Evolutionary conservation across 2,113 vertebrate genomes (phyloP).

Genomic region (Hydrochoerus hydrochaeris): DNA sequence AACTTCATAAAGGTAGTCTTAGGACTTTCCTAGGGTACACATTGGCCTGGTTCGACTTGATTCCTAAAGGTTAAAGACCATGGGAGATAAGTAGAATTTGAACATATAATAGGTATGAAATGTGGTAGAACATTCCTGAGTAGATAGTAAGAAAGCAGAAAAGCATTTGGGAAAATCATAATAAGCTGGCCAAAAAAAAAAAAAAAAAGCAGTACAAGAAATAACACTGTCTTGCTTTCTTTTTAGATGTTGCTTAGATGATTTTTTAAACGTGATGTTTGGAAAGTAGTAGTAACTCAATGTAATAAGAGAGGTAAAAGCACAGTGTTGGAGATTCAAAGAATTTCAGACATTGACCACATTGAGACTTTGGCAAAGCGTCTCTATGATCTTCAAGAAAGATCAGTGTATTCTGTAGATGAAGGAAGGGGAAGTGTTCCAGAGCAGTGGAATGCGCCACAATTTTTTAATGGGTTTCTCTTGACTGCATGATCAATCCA

Average conservation of each 20-base stretch:
- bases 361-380: not conserved
- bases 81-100: slow-evolving; percentile 34
- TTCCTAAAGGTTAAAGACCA: not conserved
- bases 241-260: not conserved
- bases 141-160: not conserved
- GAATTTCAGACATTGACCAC: not conserved
- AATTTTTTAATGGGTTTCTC: not conserved
- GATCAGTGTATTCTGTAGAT: not conserved
- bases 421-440: not conserved
- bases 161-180: not conserved
- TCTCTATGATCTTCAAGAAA: not conserved
- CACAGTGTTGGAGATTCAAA: not conserved
- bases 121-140: not conserved
- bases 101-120: not conserved
- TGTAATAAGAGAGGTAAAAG: not conserved
- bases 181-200: not conserved
- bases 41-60: not conserved
- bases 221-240: not conserved
- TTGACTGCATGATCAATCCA: not conserved
- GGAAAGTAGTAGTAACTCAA: not conserved
- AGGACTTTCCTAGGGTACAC: not conserved
- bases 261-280: not conserved
- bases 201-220: too few relatives aligned
- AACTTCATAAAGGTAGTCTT: not conserved
- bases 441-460: not conserved